Base-by-base conservation (phyloP, 2,113 vertebrate genomes). In the Montifringilla adamsi region DNA sequence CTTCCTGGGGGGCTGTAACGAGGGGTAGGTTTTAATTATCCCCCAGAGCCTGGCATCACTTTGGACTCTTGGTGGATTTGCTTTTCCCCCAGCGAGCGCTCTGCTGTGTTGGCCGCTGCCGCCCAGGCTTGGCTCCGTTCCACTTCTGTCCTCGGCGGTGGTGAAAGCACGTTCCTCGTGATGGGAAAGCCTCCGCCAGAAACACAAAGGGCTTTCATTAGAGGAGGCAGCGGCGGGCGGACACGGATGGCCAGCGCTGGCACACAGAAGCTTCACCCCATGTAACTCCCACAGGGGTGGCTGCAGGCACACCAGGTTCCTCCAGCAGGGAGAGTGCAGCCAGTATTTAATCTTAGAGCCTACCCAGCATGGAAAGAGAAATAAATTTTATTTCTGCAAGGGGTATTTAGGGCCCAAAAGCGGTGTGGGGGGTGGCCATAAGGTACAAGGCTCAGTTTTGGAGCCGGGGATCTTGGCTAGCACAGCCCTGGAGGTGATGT, bases 171-270 rank as follows among this genome's bases (percentile, higher is more conserved):
- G 28, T 91, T 82, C 84, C 91, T 96, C 27, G 26, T 88, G 91
- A 91, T 95, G 95, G 93, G 77, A 68, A 90, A 74, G 53, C 60
- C 80, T 79, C 70, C 0, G 5, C 35, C 5, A 64, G 73, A 9
- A 94, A 86, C 77, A 95, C 91, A 90, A 94, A 96, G 91, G 69
- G 49, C 84, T 94, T 91, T 95, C 78, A 80, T 59, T 19, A 47
- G 47, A 31, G 56, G 33, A 84, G 90, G 87, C 79, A 24, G 63
- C 0, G 2, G 78, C 17, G 0, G 82, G 56, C 35, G 5, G 82
- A 26, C 9, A 5, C 1, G 22, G 80, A 76, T 2, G 5, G 90
- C 76, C 67, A 64, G 87, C 1, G 4, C 92, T 3, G 2, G 59
- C 41, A 49, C 4, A 0, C 64, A 33, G 89, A 46, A 62, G 62